Percentiles rank a stretch among this genome's conserved stretches.
Conservation (phyloP, 2,113 vertebrate species). For the Oreochromis niloticus region DNA sequence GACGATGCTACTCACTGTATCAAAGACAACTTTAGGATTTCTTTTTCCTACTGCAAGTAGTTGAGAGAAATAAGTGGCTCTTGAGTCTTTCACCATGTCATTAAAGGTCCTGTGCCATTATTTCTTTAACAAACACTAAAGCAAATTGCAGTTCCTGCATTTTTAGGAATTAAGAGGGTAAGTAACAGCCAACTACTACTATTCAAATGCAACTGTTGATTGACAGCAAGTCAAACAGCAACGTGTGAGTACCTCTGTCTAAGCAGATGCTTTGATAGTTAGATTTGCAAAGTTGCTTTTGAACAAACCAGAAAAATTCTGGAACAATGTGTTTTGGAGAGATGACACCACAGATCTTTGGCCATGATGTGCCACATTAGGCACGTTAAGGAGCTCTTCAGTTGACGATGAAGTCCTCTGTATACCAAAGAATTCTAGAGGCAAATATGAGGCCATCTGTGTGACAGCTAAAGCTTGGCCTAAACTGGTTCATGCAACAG, state of each 20-base stretch:
- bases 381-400: neutral
- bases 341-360: neutral
- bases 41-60: too few relatives aligned
- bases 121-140: neutral
- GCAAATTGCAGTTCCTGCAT: neutral
- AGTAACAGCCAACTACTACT: neutral
- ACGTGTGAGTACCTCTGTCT: neutral
- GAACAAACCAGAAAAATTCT: neutral
- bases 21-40: too few relatives aligned
- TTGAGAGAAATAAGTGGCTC: too few relatives aligned
- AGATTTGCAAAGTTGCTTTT: neutral
- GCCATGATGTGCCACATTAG: neutral
- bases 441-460: neutral
- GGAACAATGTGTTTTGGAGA: neutral
- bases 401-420: neutral
- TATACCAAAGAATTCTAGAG: neutral
- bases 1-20: too few relatives aligned
- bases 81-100: too few relatives aligned
- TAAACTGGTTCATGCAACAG: neutral
- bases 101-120: neutral
- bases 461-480: neutral
- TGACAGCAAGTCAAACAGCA: neutral
- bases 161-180: neutral
- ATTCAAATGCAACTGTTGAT: neutral
- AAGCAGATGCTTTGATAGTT: neutral